phyloP scores from a whole-genome alignment of 2,797 vertebrate genomes.

The Naso thynnoides region DNA sequence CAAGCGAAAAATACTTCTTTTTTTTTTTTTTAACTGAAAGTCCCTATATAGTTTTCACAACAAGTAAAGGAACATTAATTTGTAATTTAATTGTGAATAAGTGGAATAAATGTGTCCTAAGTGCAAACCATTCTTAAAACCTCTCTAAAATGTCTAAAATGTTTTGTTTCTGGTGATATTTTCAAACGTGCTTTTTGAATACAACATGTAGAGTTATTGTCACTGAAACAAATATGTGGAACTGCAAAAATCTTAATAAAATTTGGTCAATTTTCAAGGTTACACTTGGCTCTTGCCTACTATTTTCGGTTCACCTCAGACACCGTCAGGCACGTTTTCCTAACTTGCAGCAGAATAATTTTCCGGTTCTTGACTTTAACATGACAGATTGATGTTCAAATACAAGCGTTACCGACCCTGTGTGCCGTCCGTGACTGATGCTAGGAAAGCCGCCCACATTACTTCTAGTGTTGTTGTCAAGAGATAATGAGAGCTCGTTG shows the following conservation, averaged over 20 bases:
- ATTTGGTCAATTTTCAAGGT: conserved; percentile 23
- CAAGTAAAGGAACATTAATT: conserved; percentile 1
- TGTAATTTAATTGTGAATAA: conserved; percentile 7
- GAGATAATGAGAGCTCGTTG: conserved; percentile 66
- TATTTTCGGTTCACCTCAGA: conserved; percentile 45
- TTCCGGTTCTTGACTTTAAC: conserved; percentile 42
- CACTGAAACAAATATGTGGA: conserved; percentile 23
- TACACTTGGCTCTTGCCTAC: conserved; percentile 46
- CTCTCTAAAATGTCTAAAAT: neutral
- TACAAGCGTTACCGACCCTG: conserved; percentile 64
- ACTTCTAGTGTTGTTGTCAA: conserved; percentile 60
- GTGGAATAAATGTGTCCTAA: neutral
- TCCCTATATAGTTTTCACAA: neutral
- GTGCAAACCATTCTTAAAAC: neutral
- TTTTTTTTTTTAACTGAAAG: conserved; percentile 17
- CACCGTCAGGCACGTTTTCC: conserved; percentile 31
- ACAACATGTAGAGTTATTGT: too few species aligned
- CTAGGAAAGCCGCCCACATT: conserved; percentile 54
- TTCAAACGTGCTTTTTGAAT: conserved; percentile 6
- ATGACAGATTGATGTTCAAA: conserved; percentile 63
- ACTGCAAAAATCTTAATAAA: conserved; percentile 6
- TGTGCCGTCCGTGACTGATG: conserved; percentile 62
- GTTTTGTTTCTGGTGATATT: neutral
- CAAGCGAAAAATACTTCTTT: conserved; percentile 30
- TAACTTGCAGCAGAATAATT: conserved; percentile 33